Conservation (phyloP, 2,113 vertebrate genomes). For the Chloroceryle aenea region DNA sequence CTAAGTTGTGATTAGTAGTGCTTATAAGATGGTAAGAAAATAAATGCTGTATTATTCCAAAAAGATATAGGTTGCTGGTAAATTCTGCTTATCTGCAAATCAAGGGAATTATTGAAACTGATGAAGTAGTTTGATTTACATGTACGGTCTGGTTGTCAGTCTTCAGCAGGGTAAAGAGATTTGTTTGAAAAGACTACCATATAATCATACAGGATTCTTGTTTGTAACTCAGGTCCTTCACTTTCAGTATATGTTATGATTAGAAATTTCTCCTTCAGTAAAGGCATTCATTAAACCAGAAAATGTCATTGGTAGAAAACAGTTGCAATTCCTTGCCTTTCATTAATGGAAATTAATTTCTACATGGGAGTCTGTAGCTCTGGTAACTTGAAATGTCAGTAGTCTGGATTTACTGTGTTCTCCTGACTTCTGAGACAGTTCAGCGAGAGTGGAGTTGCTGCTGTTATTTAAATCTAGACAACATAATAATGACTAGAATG, state of each 20-base stretch:
- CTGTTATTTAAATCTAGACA: not conserved
- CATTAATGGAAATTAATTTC: not conserved
- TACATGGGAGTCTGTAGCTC: accelerated
- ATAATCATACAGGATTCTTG: not conserved
- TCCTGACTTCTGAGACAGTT: not conserved
- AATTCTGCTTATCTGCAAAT: not conserved
- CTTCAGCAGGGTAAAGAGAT: not conserved
- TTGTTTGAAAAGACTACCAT: not conserved
- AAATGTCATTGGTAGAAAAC: not conserved
- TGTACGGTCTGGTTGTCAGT: not conserved
- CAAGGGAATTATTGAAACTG: not conserved
- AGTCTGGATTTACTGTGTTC: not conserved
- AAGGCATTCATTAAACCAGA: not conserved
- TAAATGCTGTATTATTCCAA: not conserved
- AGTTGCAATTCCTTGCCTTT: not conserved
- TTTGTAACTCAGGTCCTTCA: not conserved
- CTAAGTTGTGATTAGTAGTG: not conserved
- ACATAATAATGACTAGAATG: not conserved
- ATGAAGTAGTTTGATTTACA: not conserved
- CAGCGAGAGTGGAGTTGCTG: not conserved
- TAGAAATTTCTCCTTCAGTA: not conserved
- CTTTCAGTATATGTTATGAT: not conserved
- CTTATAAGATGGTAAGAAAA: not conserved
- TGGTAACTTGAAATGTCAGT: not conserved
- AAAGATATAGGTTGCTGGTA: not conserved